Base-by-base conservation (phyloP, 2,888 invertebrate genomes). In the Calliscelio sp. region DNA sequence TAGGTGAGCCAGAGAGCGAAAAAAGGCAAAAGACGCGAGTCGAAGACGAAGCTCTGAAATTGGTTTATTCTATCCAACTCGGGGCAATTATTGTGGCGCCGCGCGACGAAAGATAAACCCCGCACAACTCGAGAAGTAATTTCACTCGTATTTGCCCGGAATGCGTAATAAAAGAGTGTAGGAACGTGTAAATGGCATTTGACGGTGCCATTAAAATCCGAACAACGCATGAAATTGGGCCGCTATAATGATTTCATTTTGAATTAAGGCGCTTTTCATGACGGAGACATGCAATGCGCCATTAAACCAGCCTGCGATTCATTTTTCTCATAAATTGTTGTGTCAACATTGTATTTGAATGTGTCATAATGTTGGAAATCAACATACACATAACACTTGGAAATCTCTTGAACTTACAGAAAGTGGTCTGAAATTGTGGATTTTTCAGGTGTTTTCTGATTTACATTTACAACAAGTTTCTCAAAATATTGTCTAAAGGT, bases 21-120 rank as follows among this genome's bases (percentile, higher is more conserved):
- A 32, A 70, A 53, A 80, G 38, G 28, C 18, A 46, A 68, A 65
- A 32, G 53, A 73, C 66, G 28, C 53, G 41, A 63, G 41, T 53
- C 49, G 57, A 61, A 74, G 41, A 59, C 66, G 68, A 59, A 20
- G 49, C 57, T 49, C 38, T 57, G 49, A 66, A 80, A 80, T 73
- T 80, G 66, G 66, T 80, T 80, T 73, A 77, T 77, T 77, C 53
- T 77, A 61, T 77, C 59, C 57, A 55, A 81, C 75, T 63, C 55
- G 24, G 49, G 70, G n/a, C 70, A 81, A 81, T 81, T 81, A 81
- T 81, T 70, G 70, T 49, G 53, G 70, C 55, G 55, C 75, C 49
- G 53, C 41, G 65, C 49, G 75, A 75, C 70, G 74, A 68, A 81
- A 81, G 81, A 75, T 81, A 81, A 81, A 81, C 71, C 59, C 44